Evolutionary conservation across 2,113 vertebrate genomes (phyloP).

Genomic region (Rostratula benghalensis): DNA sequence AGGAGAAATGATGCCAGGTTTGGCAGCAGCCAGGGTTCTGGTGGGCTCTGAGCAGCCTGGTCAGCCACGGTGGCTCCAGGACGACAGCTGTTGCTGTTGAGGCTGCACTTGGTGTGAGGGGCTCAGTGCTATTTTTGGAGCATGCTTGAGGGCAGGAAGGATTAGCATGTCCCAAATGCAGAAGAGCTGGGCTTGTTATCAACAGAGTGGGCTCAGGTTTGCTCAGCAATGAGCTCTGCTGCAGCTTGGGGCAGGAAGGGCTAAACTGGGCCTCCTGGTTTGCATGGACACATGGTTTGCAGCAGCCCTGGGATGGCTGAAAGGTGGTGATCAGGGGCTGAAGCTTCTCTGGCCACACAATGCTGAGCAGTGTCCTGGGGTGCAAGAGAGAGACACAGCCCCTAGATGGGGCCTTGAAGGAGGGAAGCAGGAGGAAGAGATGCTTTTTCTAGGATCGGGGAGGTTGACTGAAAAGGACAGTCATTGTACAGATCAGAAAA

Average conservation of each 20-base stretch:
- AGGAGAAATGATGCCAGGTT: accelerated
- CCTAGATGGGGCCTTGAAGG: background rate
- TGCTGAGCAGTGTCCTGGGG: background rate
- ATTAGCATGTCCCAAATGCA: background rate
- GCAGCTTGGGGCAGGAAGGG: background rate
- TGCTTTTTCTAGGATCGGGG: background rate
- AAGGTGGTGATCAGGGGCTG: background rate
- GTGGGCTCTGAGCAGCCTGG: accelerated
- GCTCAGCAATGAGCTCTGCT: background rate
- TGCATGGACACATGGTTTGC: background rate
- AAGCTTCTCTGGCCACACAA: background rate
- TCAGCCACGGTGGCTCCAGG: accelerated
- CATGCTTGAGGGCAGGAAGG: background rate
- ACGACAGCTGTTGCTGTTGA: background rate
- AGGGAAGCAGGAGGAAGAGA: background rate
- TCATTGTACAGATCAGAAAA: background rate
- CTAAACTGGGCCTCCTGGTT: background rate
- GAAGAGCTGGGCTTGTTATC: background rate
- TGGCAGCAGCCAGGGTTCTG: background rate
- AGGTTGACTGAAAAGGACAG: background rate
- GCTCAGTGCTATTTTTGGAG: background rate
- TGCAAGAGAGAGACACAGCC: background rate
- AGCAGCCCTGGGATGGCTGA: background rate
- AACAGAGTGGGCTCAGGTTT: background rate
- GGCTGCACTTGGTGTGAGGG: accelerated